Base-by-base conservation (phyloP, 2,888 invertebrate genomes). In the Pseudococcus longispinus region DNA sequence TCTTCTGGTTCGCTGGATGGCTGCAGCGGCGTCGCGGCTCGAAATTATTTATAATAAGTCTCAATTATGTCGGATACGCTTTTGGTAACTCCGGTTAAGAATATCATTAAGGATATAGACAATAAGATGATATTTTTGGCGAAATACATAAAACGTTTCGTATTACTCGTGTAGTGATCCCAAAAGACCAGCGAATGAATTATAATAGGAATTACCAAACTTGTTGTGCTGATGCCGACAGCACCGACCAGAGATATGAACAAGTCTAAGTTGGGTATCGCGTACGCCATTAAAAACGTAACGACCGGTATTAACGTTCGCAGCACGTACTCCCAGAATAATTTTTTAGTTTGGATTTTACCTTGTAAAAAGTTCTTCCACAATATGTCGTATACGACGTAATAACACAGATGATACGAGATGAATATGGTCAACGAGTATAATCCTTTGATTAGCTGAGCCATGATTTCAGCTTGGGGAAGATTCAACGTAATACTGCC, bases 361-460 rank as follows among this genome's bases (percentile, higher is more conserved):
- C 92, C 92, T n/a, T 91, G 91, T 18, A 95, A 91, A 90, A 95
- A 95, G 87, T 95, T 94, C 89, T 96, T 96, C 97, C 97, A 98
- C 80, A 96, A 92, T 89, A 99, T 97, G 90, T 96, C 96, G 89
- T 98, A 95, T 13, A 98, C 98, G 2, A 99, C 98, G 91, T 98
- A 99, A 91, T 97, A 96, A 90, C 98, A 97, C 46, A 99, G 92
- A 0, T 96, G 95, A 90, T 98, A 98, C 0, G 98, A 96, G 87
- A 98, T 94, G 91, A 95, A 97, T 89, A 99, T 97, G 0, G 96
- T 94, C 88, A 95, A 91, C 0, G 96, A 95, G 83, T 96, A 91
- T 89, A 95, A 93, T 23, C 94, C 92, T 90, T 95, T 94, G 0
- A 95, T 95, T 20, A 93, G 92, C 90, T 94, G 94, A 0, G 95